phyloP scores from a whole-genome alignment of 1,140 invertebrate species.

The Platorchestia sp. region DNA sequence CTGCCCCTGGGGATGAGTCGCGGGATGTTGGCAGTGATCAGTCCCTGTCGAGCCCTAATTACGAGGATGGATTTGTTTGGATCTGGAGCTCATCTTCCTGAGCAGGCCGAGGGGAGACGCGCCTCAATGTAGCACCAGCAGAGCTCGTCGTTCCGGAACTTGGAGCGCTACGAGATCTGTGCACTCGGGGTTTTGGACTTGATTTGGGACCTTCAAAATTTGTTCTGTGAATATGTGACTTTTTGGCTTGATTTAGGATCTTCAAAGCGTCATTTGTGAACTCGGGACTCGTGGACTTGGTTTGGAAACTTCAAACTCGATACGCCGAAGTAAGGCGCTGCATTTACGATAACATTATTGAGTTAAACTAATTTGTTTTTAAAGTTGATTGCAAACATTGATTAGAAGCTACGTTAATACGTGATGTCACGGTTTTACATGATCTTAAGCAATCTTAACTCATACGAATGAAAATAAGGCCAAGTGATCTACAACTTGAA shows the following conservation, averaged over 20 bases:
- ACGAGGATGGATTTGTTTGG: conserved; percentile 39
- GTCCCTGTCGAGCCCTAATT: conserved; percentile 27
- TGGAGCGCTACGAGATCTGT: neutral
- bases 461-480: too few species aligned
- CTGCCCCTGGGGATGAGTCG: conserved; percentile 18
- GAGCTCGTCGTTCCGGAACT: neutral
- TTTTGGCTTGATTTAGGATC: neutral
- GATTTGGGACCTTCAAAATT: neutral
- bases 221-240: neutral
- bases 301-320: neutral
- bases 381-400: too few species aligned
- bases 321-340: too few species aligned
- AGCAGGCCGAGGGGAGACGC: neutral
- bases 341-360: too few species aligned
- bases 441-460: too few species aligned
- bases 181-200: neutral
- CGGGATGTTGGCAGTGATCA: conserved; percentile 19
- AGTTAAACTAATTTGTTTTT: too few species aligned
- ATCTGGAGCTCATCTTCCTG: neutral
- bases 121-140: neutral
- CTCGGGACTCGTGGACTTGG: neutral
- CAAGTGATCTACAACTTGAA: too few species aligned
- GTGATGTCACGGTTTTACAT: too few species aligned
- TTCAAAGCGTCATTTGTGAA: neutral
- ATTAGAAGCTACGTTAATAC: too few species aligned